Evolutionary conservation across 1,140 invertebrate species (phyloP).

Genomic region (Coelopa frigida): DNA sequence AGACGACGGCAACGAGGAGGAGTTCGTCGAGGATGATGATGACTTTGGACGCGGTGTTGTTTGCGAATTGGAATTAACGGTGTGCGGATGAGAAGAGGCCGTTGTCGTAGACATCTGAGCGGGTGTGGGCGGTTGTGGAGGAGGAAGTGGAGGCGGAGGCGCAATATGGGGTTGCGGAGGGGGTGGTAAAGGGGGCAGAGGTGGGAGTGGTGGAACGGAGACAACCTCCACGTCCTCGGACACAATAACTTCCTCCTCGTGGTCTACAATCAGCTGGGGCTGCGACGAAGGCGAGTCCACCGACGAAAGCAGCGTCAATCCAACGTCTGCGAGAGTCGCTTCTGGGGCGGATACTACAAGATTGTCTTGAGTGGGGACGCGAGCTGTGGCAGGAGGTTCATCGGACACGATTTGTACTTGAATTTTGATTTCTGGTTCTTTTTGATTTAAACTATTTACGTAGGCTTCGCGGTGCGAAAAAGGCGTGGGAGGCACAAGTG

Average conservation of each 20-base stretch:
- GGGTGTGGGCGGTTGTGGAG: conserved; percentile 13
- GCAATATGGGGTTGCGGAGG: conserved; percentile 4
- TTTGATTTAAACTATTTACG: conserved; percentile 36
- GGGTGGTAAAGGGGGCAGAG: conserved; percentile 13
- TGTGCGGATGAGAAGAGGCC: background rate
- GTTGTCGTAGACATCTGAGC: background rate
- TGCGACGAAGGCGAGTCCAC: conserved; percentile 2
- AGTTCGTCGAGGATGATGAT: background rate
- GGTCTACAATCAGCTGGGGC: conserved; percentile 32
- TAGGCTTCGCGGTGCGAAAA: conserved; percentile 30
- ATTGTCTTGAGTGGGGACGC: background rate
- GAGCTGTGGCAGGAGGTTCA: conserved; percentile 15
- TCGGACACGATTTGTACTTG: conserved; percentile 40
- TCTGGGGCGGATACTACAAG: background rate
- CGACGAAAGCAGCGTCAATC: background rate
- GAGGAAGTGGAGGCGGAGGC: conserved; percentile 3
- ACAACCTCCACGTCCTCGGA: conserved; percentile 13
- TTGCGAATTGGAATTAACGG: background rate
- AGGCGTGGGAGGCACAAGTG: conserved; percentile 36
- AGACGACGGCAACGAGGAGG: background rate
- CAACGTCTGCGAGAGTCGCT: background rate
- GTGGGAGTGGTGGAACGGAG: conserved; percentile 28
- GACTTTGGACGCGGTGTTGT: conserved; percentile 6
- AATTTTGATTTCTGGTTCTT: conserved; percentile 42
- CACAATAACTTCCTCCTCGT: conserved; percentile 34